phyloP scores from a whole-genome alignment of 2,888 invertebrate species.

The Dryocosmus kuriphilus region DNA sequence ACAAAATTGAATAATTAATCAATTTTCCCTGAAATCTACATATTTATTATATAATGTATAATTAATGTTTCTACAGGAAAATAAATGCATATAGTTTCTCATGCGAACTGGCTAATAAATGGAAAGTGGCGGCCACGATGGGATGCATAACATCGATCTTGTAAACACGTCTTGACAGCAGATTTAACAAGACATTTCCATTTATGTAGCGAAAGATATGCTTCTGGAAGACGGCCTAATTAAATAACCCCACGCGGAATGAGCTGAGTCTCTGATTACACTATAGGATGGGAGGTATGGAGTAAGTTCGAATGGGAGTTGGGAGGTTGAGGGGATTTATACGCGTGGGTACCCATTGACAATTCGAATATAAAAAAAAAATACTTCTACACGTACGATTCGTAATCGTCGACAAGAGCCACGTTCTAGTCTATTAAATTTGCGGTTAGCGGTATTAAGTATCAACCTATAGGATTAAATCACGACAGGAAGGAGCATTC shows the following conservation, averaged over 20 bases:
- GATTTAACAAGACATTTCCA: constrained; percentile 36
- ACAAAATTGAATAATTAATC: no score
- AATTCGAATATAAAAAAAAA: constrained; percentile 27
- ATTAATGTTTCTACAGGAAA: neutral
- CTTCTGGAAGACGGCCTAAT: constrained; percentile 25
- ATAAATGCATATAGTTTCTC: neutral
- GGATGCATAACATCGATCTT: constrained; percentile 26
- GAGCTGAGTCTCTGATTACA: constrained; percentile 4
- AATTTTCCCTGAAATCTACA: no score
- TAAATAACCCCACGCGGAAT: constrained; percentile 30
- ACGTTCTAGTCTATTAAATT: constrained; percentile 32
- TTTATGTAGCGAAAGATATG: constrained; percentile 34
- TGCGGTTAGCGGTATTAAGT: constrained; percentile 24
- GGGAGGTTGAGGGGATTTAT: constrained; percentile 26
- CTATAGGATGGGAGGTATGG: neutral
- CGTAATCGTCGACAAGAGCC: constrained; percentile 6
- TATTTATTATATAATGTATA: neutral
- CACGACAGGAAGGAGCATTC: neutral
- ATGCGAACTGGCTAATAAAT: constrained; percentile 6
- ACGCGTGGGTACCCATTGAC: constrained; percentile 15
- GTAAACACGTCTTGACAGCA: constrained; percentile 18
- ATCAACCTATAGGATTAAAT: constrained; percentile 23
- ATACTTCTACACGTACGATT: neutral
- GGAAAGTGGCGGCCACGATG: constrained; percentile 25
- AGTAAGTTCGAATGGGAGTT: neutral